Percentiles rank a stretch among this genome's conserved stretches.
Conservation (phyloP, 1,140 invertebrate genomes). For the Mactra quadrangularis region DNA sequence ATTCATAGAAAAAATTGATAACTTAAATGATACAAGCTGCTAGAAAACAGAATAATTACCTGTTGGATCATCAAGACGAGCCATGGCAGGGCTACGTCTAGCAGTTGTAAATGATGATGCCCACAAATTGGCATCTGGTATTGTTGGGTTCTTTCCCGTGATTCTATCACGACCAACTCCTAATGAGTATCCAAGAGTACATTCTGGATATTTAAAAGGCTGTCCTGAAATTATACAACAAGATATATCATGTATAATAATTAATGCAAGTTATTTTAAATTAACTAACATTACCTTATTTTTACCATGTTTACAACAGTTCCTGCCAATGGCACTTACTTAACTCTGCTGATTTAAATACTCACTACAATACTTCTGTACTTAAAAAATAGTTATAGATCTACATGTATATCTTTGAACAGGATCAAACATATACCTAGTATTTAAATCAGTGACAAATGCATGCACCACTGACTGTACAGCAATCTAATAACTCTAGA, state of each 20-base stretch:
- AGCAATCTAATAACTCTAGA: too few species aligned
- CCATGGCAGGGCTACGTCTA: constrained; percentile 62
- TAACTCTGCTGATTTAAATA: too few species aligned
- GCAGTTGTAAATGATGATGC: constrained; percentile 68
- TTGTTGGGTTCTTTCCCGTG: constrained; percentile 52
- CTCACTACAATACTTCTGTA: too few species aligned
- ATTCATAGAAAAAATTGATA: too few species aligned
- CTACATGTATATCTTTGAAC: too few species aligned
- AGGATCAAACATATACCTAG: too few species aligned
- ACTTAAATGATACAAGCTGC: too few species aligned
- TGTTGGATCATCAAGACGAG: constrained; percentile 63
- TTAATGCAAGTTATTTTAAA: not conserved
- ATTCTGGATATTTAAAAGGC: constrained; percentile 68
- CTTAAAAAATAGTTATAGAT: too few species aligned
- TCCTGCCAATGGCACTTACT: too few species aligned
- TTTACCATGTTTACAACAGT: not conserved
- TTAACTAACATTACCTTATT: not conserved
- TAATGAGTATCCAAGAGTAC: constrained; percentile 66
- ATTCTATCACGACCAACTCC: constrained; percentile 71
- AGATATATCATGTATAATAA: not conserved
- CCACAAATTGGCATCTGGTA: constrained; percentile 72
- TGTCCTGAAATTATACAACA: constrained; percentile 14
- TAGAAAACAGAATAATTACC: too few species aligned
- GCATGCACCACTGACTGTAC: too few species aligned
- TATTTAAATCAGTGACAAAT: too few species aligned